phyloP scores from a whole-genome alignment of 2,888 invertebrate genomes.

The Cephus sareptanus region DNA sequence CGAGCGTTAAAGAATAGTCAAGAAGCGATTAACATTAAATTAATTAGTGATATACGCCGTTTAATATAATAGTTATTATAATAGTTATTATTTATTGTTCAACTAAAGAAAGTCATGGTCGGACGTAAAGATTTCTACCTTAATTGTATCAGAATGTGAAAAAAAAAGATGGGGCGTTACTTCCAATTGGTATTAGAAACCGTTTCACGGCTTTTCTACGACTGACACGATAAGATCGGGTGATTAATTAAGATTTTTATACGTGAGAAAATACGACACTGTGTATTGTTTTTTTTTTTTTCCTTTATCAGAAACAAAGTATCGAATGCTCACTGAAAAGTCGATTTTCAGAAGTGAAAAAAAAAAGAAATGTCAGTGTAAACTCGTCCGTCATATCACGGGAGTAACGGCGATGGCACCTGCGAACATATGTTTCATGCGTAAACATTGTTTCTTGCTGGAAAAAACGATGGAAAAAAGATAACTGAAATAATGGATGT shows the following conservation, averaged over 20 bases:
- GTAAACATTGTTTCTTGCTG: not conserved
- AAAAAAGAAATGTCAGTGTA: not conserved
- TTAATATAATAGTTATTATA: constrained; percentile 32
- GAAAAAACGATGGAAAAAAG: not conserved
- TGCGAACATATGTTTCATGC: not conserved
- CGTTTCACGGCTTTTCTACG: not conserved
- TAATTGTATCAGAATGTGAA: not conserved
- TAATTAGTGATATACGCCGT: constrained; percentile 28
- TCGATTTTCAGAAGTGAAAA: too few relatives aligned
- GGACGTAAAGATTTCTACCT: constrained; percentile 24
- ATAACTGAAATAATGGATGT: not conserved
- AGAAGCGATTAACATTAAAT: constrained; percentile 27
- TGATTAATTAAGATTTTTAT: not conserved
- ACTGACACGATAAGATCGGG: not conserved
- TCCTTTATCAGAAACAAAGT: not conserved
- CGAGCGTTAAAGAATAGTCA: constrained; percentile 30
- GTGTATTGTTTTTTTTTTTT: not conserved
- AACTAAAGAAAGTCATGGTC: constrained; percentile 30
- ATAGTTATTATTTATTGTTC: constrained; percentile 35
- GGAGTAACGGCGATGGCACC: not conserved
- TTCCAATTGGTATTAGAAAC: not conserved
- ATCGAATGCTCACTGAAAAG: not conserved
- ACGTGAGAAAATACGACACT: not conserved
- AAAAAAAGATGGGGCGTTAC: not conserved
- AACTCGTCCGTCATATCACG: not conserved